Conservation (phyloP, 2,888 invertebrate species). For the Drosophila rellima region DNA sequence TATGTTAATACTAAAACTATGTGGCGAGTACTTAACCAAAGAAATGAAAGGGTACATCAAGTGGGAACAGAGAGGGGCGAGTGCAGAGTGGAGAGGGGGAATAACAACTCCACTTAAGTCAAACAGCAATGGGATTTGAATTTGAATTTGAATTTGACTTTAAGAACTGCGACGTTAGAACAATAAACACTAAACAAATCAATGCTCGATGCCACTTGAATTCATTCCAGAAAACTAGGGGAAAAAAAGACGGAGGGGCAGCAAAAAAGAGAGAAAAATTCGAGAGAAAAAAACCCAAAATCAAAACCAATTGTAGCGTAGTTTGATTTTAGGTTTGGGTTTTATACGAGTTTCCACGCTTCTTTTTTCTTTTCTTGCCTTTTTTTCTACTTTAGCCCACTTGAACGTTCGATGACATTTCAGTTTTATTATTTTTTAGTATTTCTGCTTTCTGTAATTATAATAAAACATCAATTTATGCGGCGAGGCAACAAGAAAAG, state of each 20-base stretch:
- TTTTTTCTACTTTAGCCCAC: constrained; percentile 47
- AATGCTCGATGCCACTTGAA: constrained; percentile 64
- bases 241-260: neutral
- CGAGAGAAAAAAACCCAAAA: neutral
- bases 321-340: constrained; percentile 24
- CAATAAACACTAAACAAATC: constrained; percentile 77
- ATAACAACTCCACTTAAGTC: constrained; percentile 43
- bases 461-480: constrained; percentile 79
- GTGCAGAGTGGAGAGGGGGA: no score
- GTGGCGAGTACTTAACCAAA: constrained; percentile 40
- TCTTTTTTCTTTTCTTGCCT: neutral
- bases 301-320: constrained; percentile 27
- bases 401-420: constrained; percentile 84
- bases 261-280: neutral
- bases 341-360: constrained; percentile 22
- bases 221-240: constrained; percentile 34
- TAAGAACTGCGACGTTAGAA: constrained; percentile 69
- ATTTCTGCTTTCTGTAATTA: constrained; percentile 64
- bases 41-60: constrained; percentile 23
- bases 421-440: constrained; percentile 58
- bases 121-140: constrained; percentile 20
- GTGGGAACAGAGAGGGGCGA: no score
- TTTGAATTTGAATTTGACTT: no score
- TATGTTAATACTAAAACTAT: constrained; percentile 31
- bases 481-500: constrained; percentile 19